Evolutionary conservation across 2,113 vertebrate genomes (phyloP), one percentile per base, ranked within the genome.

Genomic region (Malurus cyaneus): DNA sequence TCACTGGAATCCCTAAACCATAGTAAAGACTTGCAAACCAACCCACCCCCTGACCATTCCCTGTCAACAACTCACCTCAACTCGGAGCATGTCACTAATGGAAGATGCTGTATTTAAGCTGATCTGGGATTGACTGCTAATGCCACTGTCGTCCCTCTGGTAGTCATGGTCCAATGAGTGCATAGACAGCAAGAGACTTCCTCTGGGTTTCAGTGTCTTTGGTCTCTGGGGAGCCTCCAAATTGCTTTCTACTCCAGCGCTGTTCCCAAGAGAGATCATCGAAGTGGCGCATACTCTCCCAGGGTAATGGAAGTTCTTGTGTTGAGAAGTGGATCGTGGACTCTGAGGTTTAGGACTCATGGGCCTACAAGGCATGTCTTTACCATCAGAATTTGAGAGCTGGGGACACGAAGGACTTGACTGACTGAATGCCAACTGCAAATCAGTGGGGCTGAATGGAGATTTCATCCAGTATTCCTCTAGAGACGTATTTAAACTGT

Each of bases 261-360:
- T 97, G 87, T 97, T 98, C 85, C 98, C 97, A 39, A 98, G 97
- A 67, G 96, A 97, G 71, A 98, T 93, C 94, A 98, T 97, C 0
- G 98, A 98, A 17, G 97, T 71, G 31, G 98, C 97, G 24, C 86
- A 97, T 7, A 96, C 66, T 44, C 96, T 98, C 56, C 96, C 95
- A 1, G 97, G 94, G 64, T 97, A 98, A 34, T 62, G 92, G 69
- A 98, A 98, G 41, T 88, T 90, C 60, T 69, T 96, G 10, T 91
- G 94, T 10, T 98, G 98, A 39, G 93, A 84, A 7, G 56, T 36
- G 6, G 98, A 94, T 53, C 97, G 96, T 18, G 98, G 98, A 60
- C 98, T 98, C 74, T 94, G 97, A 0, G 99, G 98, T 88, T 99
- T 99, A 28, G 98, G 98, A 92, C 98, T 98, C 97, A 98, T 96